Percentiles rank a stretch among this genome's conserved stretches.
Evolutionary conservation across 2,888 invertebrate species (phyloP).

Genomic region (Eilema griseolum): DNA sequence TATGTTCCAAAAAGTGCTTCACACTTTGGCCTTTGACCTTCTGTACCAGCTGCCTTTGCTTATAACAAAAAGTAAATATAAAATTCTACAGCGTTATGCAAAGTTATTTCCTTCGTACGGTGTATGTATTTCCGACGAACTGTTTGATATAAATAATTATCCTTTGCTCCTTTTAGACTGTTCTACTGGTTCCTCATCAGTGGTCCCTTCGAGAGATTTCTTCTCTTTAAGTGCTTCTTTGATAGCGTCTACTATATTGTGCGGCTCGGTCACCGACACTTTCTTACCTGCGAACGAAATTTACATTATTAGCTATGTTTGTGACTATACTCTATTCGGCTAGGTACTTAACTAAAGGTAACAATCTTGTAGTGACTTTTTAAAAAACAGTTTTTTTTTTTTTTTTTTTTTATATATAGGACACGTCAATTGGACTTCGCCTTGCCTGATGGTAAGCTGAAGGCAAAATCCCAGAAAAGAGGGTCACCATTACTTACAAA

Average conservation of each 20-base stretch:
- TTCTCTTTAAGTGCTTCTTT: constrained; percentile 87
- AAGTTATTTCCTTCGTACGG: not conserved
- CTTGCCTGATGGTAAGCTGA: too few species aligned
- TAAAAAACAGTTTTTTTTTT: too few species aligned
- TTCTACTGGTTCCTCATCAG: constrained; percentile 58
- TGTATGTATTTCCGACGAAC: not conserved
- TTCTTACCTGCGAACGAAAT: constrained; percentile 87
- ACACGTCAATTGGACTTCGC: too few species aligned
- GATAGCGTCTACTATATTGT: constrained; percentile 88
- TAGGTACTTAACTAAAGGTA: too few species aligned
- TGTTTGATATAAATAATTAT: constrained; percentile 43
- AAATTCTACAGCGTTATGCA: not conserved
- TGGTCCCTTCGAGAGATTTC: constrained; percentile 61
- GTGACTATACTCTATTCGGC: too few species aligned
- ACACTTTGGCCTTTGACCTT: not conserved
- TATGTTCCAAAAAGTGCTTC: not conserved
- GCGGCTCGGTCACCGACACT: constrained; percentile 86
- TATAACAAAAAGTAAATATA: not conserved
- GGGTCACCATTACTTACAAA: too few species aligned
- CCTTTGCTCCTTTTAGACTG: constrained; percentile 80
- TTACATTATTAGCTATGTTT: not conserved
- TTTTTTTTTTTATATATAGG: too few species aligned
- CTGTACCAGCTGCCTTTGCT: constrained; percentile 10
- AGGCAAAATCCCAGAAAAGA: too few species aligned
- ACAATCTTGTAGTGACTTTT: too few species aligned